These are phyloP conservation scores for Zaprionus vittiger DNA, from an alignment of 1,140 invertebrate species.

Conservation along the genomic window DNA sequence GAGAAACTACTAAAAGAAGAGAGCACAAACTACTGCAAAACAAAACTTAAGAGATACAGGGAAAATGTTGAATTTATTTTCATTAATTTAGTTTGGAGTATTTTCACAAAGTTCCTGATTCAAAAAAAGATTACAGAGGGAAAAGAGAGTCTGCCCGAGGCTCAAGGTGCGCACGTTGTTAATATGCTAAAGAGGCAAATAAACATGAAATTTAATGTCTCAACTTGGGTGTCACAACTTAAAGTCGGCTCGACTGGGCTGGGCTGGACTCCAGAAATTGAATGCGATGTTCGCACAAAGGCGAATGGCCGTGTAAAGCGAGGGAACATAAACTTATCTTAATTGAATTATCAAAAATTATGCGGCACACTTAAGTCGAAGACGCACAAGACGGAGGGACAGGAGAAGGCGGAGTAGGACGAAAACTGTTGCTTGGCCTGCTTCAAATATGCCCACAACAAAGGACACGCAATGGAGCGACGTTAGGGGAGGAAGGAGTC, in stretches of 20 bases:
- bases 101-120: background rate
- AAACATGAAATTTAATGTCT: constrained; percentile 62
- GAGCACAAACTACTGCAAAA: background rate
- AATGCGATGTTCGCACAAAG: constrained; percentile 45
- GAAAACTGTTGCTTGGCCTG: constrained; percentile 48
- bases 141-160: background rate
- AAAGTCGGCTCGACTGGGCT: constrained; percentile 1
- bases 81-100: background rate
- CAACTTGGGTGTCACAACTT: constrained; percentile 47
- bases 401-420: background rate
- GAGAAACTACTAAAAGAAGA: background rate
- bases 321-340: constrained; percentile 61
- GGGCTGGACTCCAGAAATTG: constrained; percentile 34
- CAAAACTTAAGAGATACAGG: background rate
- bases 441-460: constrained; percentile 27
- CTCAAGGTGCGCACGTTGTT: constrained; percentile 8
- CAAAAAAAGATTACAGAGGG: background rate
- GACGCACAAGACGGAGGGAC: constrained; percentile 1
- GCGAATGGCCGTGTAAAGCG: constrained; percentile 38
- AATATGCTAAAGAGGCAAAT: constrained; percentile 59
- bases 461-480: constrained; percentile 43
- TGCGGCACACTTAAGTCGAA: constrained; percentile 57
- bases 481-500: no score
- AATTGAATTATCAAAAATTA: constrained; percentile 74
- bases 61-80: background rate